phyloP scores from a whole-genome alignment of 2,113 vertebrate genomes.

The Oncorhynchus gorbuscha region DNA sequence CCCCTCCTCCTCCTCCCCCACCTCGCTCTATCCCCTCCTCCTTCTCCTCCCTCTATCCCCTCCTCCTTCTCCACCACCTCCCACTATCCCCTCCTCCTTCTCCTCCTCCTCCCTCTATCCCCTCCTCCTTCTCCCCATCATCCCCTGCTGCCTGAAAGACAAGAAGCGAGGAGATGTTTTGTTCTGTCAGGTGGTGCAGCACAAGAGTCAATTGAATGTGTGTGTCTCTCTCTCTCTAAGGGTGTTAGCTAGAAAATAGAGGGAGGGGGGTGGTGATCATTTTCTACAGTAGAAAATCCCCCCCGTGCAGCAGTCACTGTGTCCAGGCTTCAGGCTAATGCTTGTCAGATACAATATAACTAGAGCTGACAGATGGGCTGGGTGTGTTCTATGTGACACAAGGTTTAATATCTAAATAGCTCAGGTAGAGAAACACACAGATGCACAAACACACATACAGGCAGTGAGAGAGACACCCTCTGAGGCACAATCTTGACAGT shows the following conservation, averaged over 20 bases:
- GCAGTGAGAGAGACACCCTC: slow-evolving; percentile 48
- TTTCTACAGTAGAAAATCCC: slow-evolving; percentile 49
- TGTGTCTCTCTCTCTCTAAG: not conserved
- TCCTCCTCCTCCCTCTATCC: no score
- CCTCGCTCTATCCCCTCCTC: no score
- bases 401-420: slow-evolving; percentile 68
- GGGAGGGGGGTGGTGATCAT: not conserved
- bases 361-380: slow-evolving; percentile 60
- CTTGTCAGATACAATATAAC: slow-evolving; percentile 46
- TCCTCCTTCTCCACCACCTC: not conserved
- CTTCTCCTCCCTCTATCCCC: no score
- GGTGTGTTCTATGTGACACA: slow-evolving; percentile 59
- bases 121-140: no score
- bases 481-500: slow-evolving; percentile 54
- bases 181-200: not conserved
- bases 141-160: slow-evolving; percentile 3
- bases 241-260: not conserved
- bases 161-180: slow-evolving; percentile 5
- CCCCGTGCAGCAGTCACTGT: slow-evolving; percentile 34
- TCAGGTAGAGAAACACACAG: not conserved
- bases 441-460: not conserved
- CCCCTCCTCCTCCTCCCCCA: no score
- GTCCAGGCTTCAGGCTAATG: slow-evolving; percentile 11
- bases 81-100: not conserved
- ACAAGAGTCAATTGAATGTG: not conserved